Evolutionary conservation across 1,140 invertebrate species (phyloP), one percentile per base, ranked within the genome.

Genomic region (Drosophila pruinosa): DNA sequence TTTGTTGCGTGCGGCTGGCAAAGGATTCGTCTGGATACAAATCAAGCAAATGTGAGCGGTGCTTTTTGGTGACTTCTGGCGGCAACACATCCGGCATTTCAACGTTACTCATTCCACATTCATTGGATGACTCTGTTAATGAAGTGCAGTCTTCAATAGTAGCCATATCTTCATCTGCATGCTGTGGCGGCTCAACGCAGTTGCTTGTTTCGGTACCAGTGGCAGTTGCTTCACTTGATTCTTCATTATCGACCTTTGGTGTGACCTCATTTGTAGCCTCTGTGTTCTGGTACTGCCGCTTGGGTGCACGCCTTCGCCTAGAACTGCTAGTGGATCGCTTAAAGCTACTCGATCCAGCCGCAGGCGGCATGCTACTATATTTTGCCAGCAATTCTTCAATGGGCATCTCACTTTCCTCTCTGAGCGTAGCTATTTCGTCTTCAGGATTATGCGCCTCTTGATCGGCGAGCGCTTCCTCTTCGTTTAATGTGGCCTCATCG

Each of bases 401-500:
- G 68, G 98, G 98, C 97, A 99, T 99, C 92, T 98, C 97, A 56
- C 89, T 91, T 92, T 97, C 97, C 90, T 95, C 95, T 90, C 97
- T 95, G 47, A 99, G 93, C 91, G 96, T 97, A 74, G 96, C 96
- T 43, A 99, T 93, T 92, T 98, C 98, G 85, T 96, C 96, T 78
- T 95, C 94, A 28, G 96, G 95, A 91, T 97, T 96, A 73, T 94
- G 93, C 31, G 93, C 91, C 92, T 97, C 96, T 77, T 95, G 94
- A 72, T 96, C 95, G 89, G 97, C 97, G 90, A 98, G 92, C 26
- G 97, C 97, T 94, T 99, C 98, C 93, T 99, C 98, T 93, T 99
- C 98, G 91, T 98, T 98, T 83, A 99, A 90, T 43, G 98, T 99
- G 89, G 96, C 94, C 91, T 99, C 98, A 93, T 99, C 98, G 92